Evolutionary conservation across 1,140 invertebrate genomes (phyloP), one percentile per base, ranked within the genome.

Genomic region (Drosophila insularis): DNA sequence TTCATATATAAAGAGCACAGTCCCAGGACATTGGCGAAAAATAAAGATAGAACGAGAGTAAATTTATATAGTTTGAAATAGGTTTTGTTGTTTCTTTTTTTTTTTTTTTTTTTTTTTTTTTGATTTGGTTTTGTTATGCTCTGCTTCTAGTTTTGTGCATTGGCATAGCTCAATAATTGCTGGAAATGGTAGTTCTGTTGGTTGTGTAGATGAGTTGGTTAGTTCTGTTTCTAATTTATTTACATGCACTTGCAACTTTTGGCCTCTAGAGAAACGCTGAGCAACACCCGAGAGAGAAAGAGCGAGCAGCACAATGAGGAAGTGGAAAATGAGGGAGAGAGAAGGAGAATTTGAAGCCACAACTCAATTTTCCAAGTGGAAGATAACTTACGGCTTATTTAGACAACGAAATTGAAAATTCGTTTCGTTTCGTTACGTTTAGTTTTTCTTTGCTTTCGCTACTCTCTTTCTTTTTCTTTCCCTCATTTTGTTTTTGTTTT

Each of bases 181-280:
- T 63, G 13, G 23, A 23, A 61, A 17, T 55, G 63, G 35, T 54
- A 50, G 32, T 11, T 35, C 10, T 8, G 32, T 35, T 8, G 32
- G 32, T 35, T 35, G 32, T 8, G 1, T 35, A 27, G 10, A 11
- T 37, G 43, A 21, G 17, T 21, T 50, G 43, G 17, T 50, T 50
- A 50, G 43, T 50, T 50, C 4, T 50, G 43, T 19, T 87, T 78
- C 66, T 82, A 89, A 87, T 87, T 87, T 87, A 87, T 87, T 87
- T 87, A 87, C 84, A 87, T 82, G 82, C 79, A 80, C 71, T 77
- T 76, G 56, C 74, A 77, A 77, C 67, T 77, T 50, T 77, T 71
- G 67, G 67, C 32, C 68, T 61, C 31, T 54, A 21, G 40, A 66
- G 14, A 17, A 13, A 10, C 43, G 14, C 32, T 2, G n/a, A 37